These are phyloP conservation scores for Dinocampus coccinellae DNA, from an alignment of 2,888 invertebrate species.

Conservation along the genomic window DNA sequence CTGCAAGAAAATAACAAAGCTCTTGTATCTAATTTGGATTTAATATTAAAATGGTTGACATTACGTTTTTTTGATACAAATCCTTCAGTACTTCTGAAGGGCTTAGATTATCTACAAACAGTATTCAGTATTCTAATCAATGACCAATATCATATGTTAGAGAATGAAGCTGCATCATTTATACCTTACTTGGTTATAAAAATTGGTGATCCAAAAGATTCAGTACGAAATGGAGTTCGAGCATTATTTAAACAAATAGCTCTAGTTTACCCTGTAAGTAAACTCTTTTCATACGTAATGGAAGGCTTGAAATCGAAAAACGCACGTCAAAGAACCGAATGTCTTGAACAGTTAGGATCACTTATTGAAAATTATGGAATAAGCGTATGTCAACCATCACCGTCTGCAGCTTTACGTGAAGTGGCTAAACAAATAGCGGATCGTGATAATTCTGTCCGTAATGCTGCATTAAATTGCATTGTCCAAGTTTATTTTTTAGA, in stretches of 20 bases:
- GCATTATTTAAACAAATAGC: constrained; percentile 87
- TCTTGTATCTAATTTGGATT: constrained; percentile 90
- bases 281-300: constrained; percentile 91
- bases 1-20: constrained; percentile 83
- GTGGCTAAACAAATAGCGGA: constrained; percentile 96
- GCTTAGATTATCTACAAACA: constrained; percentile 89
- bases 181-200: constrained; percentile 95
- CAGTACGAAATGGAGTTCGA: constrained; percentile 91
- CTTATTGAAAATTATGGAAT: constrained; percentile 90
- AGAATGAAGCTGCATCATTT: constrained; percentile 92
- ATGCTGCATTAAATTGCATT: constrained; percentile 94
- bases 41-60: constrained; percentile 96
- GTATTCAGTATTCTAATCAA: constrained; percentile 87
- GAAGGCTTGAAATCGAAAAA: constrained; percentile 98
- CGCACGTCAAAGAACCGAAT: constrained; percentile 95
- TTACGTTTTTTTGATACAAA: constrained; percentile 98
- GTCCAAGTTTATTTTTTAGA: constrained; percentile 91
- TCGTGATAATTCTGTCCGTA: constrained; percentile 94
- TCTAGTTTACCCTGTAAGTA: constrained; percentile 88
- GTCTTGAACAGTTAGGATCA: constrained; percentile 90
- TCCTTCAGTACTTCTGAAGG: constrained; percentile 95
- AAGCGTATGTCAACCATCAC: constrained; percentile 84
- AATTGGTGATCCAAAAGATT: constrained; percentile 97
- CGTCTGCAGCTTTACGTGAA: constrained; percentile 85
- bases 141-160: constrained; percentile 87